Percentiles rank a stretch among this genome's conserved stretches.
These are phyloP conservation scores for Hycleus phaleratus DNA, from an alignment of 1,140 invertebrate species.

Conservation along the genomic window DNA sequence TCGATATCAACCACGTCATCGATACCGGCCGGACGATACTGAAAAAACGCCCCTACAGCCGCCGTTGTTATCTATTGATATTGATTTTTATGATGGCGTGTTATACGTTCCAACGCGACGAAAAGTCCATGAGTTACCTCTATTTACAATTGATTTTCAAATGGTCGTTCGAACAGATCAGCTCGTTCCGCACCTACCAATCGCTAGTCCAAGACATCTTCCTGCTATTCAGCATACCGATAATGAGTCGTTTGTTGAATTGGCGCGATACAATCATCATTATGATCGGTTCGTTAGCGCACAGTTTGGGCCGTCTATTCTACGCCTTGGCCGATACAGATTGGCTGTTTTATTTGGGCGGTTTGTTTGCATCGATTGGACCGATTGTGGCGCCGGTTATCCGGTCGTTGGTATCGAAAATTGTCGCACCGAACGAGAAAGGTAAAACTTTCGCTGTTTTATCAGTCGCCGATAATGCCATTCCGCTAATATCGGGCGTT, in stretches of 20 bases:
- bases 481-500: conserved; percentile 59
- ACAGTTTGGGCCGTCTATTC: conserved; percentile 57
- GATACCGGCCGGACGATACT: conserved; percentile 52
- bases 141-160: conserved; percentile 59
- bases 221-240: conserved; percentile 57
- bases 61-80: conserved; percentile 54
- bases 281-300: conserved; percentile 57
- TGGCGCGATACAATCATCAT: conserved; percentile 65
- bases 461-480: conserved; percentile 67
- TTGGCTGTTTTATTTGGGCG: conserved; percentile 56
- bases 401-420: conserved; percentile 66
- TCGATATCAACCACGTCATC: conserved; percentile 56
- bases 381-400: conserved; percentile 66
- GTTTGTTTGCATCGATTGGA: conserved; percentile 56
- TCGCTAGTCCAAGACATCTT: conserved; percentile 56
- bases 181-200: conserved; percentile 52
- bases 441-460: conserved; percentile 69
- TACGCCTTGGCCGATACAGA: conserved; percentile 50
- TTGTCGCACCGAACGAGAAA: conserved; percentile 56
- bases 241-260: conserved; percentile 56
- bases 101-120: conserved; percentile 73
- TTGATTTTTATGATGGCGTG: conserved; percentile 61
- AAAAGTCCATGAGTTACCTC: conserved; percentile 57
- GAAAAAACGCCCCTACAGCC: conserved; percentile 43
- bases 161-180: conserved; percentile 56